A percentile compares a stretch with the other conserved stretches of the same genome.
These are phyloP conservation scores for Aythya fuligula DNA, from an alignment of 2,797 vertebrate species.

Conservation along the genomic window DNA sequence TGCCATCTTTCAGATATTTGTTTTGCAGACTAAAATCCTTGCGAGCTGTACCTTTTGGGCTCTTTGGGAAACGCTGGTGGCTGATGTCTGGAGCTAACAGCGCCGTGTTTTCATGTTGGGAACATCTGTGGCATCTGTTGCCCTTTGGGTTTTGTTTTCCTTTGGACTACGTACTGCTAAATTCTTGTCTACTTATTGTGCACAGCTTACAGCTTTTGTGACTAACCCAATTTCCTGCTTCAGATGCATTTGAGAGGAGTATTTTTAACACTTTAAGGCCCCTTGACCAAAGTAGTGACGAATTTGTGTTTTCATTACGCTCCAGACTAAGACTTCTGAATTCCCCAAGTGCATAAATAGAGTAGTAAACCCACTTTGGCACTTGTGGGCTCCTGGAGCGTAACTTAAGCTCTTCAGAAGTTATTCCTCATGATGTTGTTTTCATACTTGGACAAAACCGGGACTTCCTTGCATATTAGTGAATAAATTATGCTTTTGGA, in stretches of 20 bases:
- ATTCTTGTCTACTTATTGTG: not conserved
- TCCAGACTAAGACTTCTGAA: not conserved
- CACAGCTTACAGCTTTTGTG: not conserved
- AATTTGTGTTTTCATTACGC: not conserved
- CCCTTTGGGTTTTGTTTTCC: not conserved
- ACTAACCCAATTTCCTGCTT: not conserved
- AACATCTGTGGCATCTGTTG: not conserved
- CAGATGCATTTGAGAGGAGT: not conserved
- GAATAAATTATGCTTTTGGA: not conserved
- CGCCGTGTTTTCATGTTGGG: not conserved
- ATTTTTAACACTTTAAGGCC: not conserved
- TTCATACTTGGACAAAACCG: not conserved
- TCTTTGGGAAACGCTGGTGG: not conserved
- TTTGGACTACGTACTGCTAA: not conserved
- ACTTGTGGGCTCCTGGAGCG: not conserved
- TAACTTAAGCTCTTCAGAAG: not conserved
- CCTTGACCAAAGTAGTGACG: not conserved
- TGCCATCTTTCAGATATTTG: not conserved
- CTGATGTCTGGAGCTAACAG: not conserved
- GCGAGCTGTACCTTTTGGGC: not conserved
- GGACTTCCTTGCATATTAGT: not conserved
- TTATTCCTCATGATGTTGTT: not conserved
- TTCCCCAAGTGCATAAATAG: not conserved
- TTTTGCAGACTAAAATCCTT: not conserved
- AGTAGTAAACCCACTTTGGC: not conserved